Evolutionary conservation across 2,113 vertebrate genomes (phyloP), one percentile per base, ranked within the genome.

Genomic region (Neotoma lepida): DNA sequence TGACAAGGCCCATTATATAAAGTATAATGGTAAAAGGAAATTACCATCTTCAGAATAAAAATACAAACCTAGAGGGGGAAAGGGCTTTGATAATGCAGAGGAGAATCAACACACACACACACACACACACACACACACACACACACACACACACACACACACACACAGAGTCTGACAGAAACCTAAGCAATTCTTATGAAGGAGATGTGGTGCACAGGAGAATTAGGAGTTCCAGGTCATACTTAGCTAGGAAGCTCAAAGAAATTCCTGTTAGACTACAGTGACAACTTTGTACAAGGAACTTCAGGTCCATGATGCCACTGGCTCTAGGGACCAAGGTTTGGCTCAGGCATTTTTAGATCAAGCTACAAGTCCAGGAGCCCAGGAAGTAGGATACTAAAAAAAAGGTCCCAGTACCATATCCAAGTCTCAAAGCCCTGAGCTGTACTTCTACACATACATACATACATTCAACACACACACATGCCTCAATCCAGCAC

Each of bases 11-110:
- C 87, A 90, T 91, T 93, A 97, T 90, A 95, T 0, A 96, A n/a
- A 95, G 93, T 66, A 66, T 33, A 66, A 66, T 33, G 54, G 24
- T 95, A 92, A 35, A 35, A 35, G 91, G 94, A 94, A 97, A 76
- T 3, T 94, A 89, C 90, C 95, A 76, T 96, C 97, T 98, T 96
- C 94, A 70, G 85, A 97, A 97, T 97, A 96, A 96, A 98, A 87
- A 87, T 90, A 92, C 94, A 94, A 97, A 92, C 92, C 90, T 44
- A 63, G 89, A 88, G 97, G 97, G 97, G 94, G 92, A 18, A 82
- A 14, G 20, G 22, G 74, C 1, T 22, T 88, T 33, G 8, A 66
- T 97, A 97, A 97, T 92, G 97, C n/a, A 96, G 54, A 20, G 95
- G 97, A 35, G 33, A 39, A 54, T 9, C 13, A 33, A n/a, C n/a